Conservation (phyloP, 2,888 invertebrate species). For the Seira musarum region DNA sequence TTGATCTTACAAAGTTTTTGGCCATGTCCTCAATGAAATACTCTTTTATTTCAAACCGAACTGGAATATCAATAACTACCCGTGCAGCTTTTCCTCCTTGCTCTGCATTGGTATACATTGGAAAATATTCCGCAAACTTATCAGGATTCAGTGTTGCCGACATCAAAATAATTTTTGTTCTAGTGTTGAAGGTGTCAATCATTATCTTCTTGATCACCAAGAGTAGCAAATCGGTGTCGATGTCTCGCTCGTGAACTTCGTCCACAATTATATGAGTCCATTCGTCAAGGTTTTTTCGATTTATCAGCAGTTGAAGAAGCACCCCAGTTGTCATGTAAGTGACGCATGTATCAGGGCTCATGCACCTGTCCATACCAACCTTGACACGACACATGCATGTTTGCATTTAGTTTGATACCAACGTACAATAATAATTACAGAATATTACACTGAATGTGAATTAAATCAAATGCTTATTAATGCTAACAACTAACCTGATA, state of each 20-base stretch:
- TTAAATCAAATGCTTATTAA: background rate
- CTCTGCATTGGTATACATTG: conserved; percentile 18
- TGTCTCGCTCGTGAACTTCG: conserved; percentile 94
- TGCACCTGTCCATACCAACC: conserved; percentile 65
- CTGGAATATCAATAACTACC: conserved; percentile 64
- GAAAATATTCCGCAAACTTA: conserved; percentile 81
- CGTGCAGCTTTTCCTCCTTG: conserved; percentile 45
- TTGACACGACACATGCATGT: no score
- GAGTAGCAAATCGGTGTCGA: background rate
- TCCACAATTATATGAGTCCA: conserved; percentile 94
- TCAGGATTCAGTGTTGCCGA: conserved; percentile 91
- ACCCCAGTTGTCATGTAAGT: conserved; percentile 93
- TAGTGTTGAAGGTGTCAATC: conserved; percentile 77
- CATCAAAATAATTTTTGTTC: conserved; percentile 88
- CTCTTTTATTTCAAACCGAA: conserved; percentile 59
- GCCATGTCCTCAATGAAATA: background rate
- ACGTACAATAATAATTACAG: no score
- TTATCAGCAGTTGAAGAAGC: conserved; percentile 84
- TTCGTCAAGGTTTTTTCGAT: conserved; percentile 80
- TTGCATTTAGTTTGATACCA: no score
- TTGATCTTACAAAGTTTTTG: background rate
- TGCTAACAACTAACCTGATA: conserved; percentile 84
- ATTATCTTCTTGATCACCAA: conserved; percentile 81
- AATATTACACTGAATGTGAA: background rate
- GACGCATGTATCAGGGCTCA: conserved; percentile 80